Evolutionary conservation across 2,113 vertebrate species (phyloP).

Genomic region (Cephalopterus ornatus): DNA sequence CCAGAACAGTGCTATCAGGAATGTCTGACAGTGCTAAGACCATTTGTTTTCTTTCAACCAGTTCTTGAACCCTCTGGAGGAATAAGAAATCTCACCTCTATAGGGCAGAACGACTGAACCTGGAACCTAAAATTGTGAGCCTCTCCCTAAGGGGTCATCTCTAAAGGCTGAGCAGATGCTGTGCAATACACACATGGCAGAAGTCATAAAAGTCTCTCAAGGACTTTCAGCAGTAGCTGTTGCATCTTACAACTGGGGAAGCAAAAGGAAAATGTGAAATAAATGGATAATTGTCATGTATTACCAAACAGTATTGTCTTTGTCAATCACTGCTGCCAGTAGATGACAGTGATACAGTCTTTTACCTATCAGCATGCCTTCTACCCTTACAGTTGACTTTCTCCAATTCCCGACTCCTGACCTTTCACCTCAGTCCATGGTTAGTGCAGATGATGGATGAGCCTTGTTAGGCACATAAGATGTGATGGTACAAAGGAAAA

Average conservation of each 20-base stretch:
- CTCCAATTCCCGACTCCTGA: constrained; percentile 1
- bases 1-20: background rate
- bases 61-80: background rate
- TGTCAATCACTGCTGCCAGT: background rate
- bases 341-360: constrained; percentile 15
- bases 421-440: constrained; percentile 29
- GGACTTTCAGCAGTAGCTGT: background rate
- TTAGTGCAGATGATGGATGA: constrained; percentile 54
- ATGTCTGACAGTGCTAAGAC: background rate
- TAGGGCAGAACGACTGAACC: background rate
- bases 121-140: background rate
- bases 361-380: constrained; percentile 13
- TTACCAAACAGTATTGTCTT: background rate
- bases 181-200: background rate
- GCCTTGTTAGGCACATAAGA: constrained; percentile 16
- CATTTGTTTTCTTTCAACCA: background rate
- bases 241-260: background rate
- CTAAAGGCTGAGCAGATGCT: background rate
- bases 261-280: background rate
- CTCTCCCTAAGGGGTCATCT: background rate
- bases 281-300: background rate
- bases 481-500: background rate
- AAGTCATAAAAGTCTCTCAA: background rate
- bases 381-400: constrained; percentile 25
- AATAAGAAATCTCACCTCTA: background rate